phyloP scores from a whole-genome alignment of 2,113 vertebrate genomes.

The Suricata suricatta region DNA sequence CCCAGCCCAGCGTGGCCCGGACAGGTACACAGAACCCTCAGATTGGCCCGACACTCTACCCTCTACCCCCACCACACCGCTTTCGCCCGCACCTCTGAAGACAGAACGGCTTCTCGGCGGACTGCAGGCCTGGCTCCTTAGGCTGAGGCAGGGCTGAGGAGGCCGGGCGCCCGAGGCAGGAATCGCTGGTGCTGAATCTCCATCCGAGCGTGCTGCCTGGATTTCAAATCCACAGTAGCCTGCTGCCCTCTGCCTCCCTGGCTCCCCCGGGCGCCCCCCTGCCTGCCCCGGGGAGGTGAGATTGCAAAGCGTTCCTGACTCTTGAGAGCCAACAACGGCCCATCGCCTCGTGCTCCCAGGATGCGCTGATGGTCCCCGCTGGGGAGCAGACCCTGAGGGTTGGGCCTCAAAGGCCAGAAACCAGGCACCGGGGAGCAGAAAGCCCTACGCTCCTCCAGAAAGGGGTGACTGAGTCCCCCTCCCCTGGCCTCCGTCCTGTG shows the following conservation, averaged over 20 bases:
- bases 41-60: slow-evolving; percentile 57
- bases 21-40: neutral
- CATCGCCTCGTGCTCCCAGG: slow-evolving; percentile 67
- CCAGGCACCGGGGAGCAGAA: slow-evolving; percentile 77
- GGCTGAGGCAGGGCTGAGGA: neutral
- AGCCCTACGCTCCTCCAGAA: slow-evolving; percentile 81
- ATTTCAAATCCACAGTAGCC: slow-evolving; percentile 69
- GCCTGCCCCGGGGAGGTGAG: neutral
- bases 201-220: slow-evolving; percentile 69
- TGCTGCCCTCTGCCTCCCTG: slow-evolving; percentile 54
- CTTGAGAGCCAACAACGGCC: slow-evolving; percentile 72
- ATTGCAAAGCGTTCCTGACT: slow-evolving; percentile 49
- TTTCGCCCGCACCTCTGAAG: slow-evolving; percentile 75
- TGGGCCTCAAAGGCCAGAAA: slow-evolving; percentile 80
- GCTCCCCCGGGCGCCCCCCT: neutral
- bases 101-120: slow-evolving; percentile 77
- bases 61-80: slow-evolving; percentile 47
- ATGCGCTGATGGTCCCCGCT: slow-evolving; percentile 38
- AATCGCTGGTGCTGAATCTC: slow-evolving; percentile 79
- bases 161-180: slow-evolving; percentile 34
- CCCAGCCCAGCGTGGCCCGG: neutral
- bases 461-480: slow-evolving; percentile 62
- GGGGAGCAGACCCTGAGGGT: slow-evolving; percentile 70
- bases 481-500: slow-evolving; percentile 37
- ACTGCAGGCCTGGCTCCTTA: slow-evolving; percentile 50